Conservation (phyloP, 1,140 invertebrate genomes). For the Arion vulgaris region DNA sequence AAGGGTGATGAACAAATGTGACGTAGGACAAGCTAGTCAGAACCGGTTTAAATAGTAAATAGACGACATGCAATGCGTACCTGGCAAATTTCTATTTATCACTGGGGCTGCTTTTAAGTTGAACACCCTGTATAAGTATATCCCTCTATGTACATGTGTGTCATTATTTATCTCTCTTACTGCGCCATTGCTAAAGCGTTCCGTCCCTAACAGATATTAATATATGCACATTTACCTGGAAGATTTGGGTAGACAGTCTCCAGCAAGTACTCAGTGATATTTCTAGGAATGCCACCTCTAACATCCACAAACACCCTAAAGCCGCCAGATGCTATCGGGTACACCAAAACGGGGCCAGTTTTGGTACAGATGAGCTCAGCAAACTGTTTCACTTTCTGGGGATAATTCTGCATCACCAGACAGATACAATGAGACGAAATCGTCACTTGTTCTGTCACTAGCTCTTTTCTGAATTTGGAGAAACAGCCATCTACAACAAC, state of each 20-base stretch:
- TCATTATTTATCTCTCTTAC: too few relatives aligned
- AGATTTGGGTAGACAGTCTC: slow-evolving; percentile 57
- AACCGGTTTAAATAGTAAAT: too few relatives aligned
- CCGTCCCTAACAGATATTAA: too few relatives aligned
- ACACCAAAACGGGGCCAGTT: slow-evolving; percentile 59
- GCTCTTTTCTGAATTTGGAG: slow-evolving; percentile 63
- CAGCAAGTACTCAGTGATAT: slow-evolving; percentile 56
- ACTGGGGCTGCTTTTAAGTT: too few relatives aligned
- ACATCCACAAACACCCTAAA: slow-evolving; percentile 65
- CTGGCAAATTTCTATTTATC: too few relatives aligned
- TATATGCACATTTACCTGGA: slow-evolving; percentile 60
- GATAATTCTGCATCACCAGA: slow-evolving; percentile 58
- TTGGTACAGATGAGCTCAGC: slow-evolving; percentile 60
- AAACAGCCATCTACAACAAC: slow-evolving; percentile 66
- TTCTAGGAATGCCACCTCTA: slow-evolving; percentile 50
- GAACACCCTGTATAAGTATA: too few relatives aligned
- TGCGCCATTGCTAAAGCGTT: too few relatives aligned
- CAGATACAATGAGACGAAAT: slow-evolving; percentile 63
- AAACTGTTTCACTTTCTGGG: slow-evolving; percentile 54
- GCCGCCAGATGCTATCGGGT: slow-evolving; percentile 55
- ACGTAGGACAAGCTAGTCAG: too few relatives aligned
- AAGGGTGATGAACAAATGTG: too few relatives aligned
- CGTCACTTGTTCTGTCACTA: slow-evolving; percentile 53
- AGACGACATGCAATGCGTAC: too few relatives aligned
- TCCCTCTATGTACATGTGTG: too few relatives aligned